These are phyloP conservation scores for Standfussiana lucernea DNA, from an alignment of 2,888 invertebrate genomes.

Conservation along the genomic window DNA sequence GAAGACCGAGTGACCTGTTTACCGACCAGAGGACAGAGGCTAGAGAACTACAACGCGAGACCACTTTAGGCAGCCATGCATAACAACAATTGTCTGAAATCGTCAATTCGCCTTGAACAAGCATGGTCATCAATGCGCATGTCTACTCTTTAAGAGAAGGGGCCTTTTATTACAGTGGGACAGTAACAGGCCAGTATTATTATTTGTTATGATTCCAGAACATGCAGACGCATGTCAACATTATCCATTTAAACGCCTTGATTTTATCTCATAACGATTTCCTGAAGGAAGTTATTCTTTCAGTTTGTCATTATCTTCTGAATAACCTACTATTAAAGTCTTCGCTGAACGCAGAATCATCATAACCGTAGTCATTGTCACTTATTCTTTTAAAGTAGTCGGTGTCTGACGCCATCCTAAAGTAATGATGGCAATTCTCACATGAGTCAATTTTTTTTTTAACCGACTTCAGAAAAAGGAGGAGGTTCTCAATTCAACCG, in stretches of 20 bases:
- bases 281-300: constrained; percentile 5
- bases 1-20: background rate
- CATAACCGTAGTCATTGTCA: background rate
- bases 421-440: background rate
- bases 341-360: background rate
- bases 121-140: background rate
- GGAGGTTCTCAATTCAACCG: too few relatives aligned
- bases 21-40: background rate
- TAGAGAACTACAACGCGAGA: background rate
- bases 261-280: constrained; percentile 27
- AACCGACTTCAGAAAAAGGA: too few relatives aligned
- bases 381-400: background rate
- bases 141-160: background rate
- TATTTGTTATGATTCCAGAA: background rate
- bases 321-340: constrained; percentile 18
- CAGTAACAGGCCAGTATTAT: background rate
- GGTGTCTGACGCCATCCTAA: background rate
- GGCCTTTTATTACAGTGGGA: background rate
- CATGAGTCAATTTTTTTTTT: too few relatives aligned
- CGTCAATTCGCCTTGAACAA: background rate
- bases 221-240: background rate
- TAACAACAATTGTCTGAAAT: background rate
- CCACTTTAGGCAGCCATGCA: background rate
- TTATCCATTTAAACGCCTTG: background rate
- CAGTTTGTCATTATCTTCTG: background rate